These are phyloP conservation scores for Brachionus rotundiformis DNA, from an alignment of 1,140 invertebrate species.

Conservation along the genomic window DNA sequence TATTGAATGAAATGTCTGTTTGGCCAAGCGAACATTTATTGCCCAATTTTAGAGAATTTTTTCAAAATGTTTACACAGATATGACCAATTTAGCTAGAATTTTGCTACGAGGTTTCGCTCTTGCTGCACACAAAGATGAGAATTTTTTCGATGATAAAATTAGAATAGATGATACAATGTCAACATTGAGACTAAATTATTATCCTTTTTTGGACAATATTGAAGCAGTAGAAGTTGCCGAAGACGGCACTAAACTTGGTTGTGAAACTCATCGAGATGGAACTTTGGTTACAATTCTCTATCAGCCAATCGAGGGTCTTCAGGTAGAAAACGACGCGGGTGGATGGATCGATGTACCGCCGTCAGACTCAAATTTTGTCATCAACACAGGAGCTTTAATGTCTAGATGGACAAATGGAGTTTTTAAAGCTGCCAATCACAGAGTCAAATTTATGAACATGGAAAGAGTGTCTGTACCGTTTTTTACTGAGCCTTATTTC, in stretches of 20 bases:
- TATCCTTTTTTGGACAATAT: constrained; percentile 25
- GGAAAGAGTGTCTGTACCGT: constrained; percentile 10
- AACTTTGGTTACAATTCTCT: neutral
- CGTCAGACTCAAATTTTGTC: neutral
- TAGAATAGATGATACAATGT: neutral
- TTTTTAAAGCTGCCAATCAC: constrained; percentile 4
- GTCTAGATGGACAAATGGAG: constrained; percentile 2
- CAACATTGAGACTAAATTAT: neutral
- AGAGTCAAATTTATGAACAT: constrained; percentile 18
- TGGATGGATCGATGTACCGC: neutral
- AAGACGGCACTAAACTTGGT: neutral
- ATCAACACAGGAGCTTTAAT: constrained; percentile 5
- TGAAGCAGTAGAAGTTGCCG: neutral
- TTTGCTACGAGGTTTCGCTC: neutral
- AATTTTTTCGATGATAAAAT: constrained; percentile 9
- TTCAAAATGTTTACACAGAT: neutral
- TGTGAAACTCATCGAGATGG: constrained; percentile 37
- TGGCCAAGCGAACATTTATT: neutral
- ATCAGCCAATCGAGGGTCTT: constrained; percentile 3
- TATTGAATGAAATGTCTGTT: neutral
- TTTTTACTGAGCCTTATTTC: constrained; percentile 5
- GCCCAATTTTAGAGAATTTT: neutral
- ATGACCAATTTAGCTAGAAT: neutral
- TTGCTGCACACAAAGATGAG: neutral
- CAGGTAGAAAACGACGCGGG: neutral